Conservation (phyloP, 2,113 vertebrate genomes). For the Hyla sarda region DNA sequence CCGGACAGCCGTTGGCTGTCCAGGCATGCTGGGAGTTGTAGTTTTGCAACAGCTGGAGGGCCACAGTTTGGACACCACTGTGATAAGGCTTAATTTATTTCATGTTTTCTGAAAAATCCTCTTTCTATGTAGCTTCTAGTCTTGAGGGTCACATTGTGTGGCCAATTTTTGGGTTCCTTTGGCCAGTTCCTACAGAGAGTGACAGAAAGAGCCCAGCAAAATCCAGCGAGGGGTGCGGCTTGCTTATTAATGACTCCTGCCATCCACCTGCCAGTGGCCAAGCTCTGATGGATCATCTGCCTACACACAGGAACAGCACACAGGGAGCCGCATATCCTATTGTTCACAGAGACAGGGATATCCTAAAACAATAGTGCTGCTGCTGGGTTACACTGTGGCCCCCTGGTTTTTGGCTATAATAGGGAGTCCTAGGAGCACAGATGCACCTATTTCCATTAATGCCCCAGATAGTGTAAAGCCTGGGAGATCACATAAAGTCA, state of each 20-base stretch:
- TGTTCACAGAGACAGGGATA: slow-evolving; percentile 46
- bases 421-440: not conserved
- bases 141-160: slow-evolving; percentile 26
- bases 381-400: not conserved
- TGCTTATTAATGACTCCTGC: slow-evolving; percentile 47
- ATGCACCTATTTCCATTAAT: not conserved
- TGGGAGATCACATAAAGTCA: not conserved
- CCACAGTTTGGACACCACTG: too few relatives aligned
- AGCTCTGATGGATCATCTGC: slow-evolving; percentile 49
- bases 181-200: slow-evolving; percentile 1
- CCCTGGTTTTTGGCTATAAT: slow-evolving; percentile 27
- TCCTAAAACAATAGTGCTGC: slow-evolving; percentile 43
- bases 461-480: not conserved
- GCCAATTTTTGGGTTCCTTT: slow-evolving; percentile 18
- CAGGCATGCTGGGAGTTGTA: too few relatives aligned
- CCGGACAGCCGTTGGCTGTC: too few relatives aligned
- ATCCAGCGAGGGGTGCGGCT: slow-evolving; percentile 49
- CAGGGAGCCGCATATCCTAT: slow-evolving; percentile 34
- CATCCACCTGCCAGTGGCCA: slow-evolving; percentile 49
- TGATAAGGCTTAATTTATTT: slow-evolving; percentile 30
- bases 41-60: too few relatives aligned
- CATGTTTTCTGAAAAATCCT: slow-evolving; percentile 40
- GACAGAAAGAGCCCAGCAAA: slow-evolving; percentile 25
- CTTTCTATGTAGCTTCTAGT: slow-evolving; percentile 42
- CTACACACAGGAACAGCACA: slow-evolving; percentile 39